Evolutionary conservation across 2,888 invertebrate genomes (phyloP), one percentile per base, ranked within the genome.

Genomic region (Coremacera marginata): DNA sequence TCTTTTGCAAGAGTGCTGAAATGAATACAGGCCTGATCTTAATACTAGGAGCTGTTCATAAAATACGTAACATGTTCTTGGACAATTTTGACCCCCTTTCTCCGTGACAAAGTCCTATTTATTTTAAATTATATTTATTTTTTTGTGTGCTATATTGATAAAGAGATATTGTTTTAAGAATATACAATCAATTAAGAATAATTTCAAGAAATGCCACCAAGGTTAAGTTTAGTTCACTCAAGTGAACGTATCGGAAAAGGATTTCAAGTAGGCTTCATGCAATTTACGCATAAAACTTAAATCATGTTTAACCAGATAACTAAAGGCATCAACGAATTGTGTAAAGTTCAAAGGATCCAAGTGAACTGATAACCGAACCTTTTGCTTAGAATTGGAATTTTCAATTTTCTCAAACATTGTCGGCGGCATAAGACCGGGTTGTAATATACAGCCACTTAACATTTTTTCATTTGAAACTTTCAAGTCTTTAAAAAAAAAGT

Each of bases 231-330:
- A 44, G 7, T 44, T 2, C 44, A 44, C 44, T 44, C 44, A 44
- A 44, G 11, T 14, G 14, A 2, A 44, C 11, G 44, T 14, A 80
- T 95, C 94, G 86, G 94, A 92, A 86, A 95, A 94, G 49, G 95
- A 95, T 90, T 96, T 95, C 22, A 97, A 94, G 88, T 98, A 98
- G 75, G 96, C 97, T 90, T 97, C 96, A 87, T 98, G 97, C 80
- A 98, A 91, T 89, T 95, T 96, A 86, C 94, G 94, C 51, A 96
- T 93, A 90, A 98, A 98, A 82, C 95, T 95, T 49, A 94, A 92
- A 89, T 98, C 97, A 89, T 95, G 95, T 90, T 95, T 94, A 77
- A 97, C 91, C 77, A 98, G 91, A 90, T 96, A 95, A 84, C 94
- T 93, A 86, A 98, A 93, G 37, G 97, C 96, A 90, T 97, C 96